Evolutionary conservation across 2,797 vertebrate species (phyloP), one percentile per base, ranked within the genome.

Genomic region (Tarsius wallacei): DNA sequence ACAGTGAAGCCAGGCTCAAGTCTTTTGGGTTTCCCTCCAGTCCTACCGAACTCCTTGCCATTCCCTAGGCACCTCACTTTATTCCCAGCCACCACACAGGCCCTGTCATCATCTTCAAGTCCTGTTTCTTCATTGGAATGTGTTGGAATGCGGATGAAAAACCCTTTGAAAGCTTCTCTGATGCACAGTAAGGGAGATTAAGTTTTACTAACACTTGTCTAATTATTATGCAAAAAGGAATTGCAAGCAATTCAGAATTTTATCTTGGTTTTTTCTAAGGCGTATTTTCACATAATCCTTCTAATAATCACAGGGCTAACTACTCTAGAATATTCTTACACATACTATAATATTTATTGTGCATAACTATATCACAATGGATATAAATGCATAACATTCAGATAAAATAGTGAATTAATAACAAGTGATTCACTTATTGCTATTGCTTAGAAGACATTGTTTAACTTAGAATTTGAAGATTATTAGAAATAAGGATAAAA

Each of bases 1-100:
- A 10, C 55, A 17, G 19, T 5, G n/a, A 42, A 64, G 17, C 16
- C n/a, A 26, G 26, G 13, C 33, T 73, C 28, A 0, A 0, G 1
- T 33, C 28, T 55, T 14, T 73, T 8, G 10, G 7, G 21, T 47
- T 19, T 10, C 24, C 22, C 22, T n/a, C 61, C 28, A 55, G 13
- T 21, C 26, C 59, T 31, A 4, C 33, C 15, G 36, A 36, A 24
- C 3, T 17, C 21, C 57, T 4, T 9, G 11, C 24, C 4, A 0
- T 28, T 55, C 16, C 47, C 31, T 24, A 63, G 15, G 33, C 1
- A 1, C 5, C 31, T 8, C 1, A 5, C n/a, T 61, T 1, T 36
- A 71, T 24, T 55, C 42, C 53, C 0, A 71, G 77, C 1, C 5
- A 2, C 49, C 31, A 14, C 49, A 22, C 28, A 80, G n/a, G 33